Evolutionary conservation across 2,888 invertebrate species (phyloP), one percentile per base, ranked within the genome.

Genomic region (Cerastis rubricosa): DNA sequence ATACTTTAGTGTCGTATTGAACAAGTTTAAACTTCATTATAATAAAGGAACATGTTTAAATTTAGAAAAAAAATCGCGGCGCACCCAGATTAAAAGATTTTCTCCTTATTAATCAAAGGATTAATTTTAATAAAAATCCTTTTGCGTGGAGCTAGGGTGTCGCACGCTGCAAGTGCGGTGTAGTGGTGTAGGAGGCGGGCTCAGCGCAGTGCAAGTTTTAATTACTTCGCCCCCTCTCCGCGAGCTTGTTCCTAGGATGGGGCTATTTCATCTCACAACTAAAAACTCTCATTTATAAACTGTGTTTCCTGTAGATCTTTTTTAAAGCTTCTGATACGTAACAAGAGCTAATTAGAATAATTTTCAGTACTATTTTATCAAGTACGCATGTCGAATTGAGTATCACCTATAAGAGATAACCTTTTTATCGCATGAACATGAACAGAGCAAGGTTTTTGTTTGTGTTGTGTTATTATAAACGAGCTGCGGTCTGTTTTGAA

Each of bases 221-320:
- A 95, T 95, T 95, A 95, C 94, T 95, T 95, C 91, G 90, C 91
- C 89, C 92, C 92, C 91, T 91, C 93, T 94, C 93, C 88, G 87
- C 91, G 87, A 90, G 92, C 93, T 93, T 91, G 93, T 92, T 94
- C 90, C 91, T 91, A 89, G 91, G 91, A 92, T 91, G 92, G 89
- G 92, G 93, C 93, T 93, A 94, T 93, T 95, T 90, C 94, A 90
- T 93, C 92, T 92, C 90, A 90, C 90, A 93, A 94, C 94, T 93
- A 92, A 94, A 94, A 94, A 94, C 93, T 93, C 92, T 91, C 92
- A 92, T 94, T 94, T 94, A 94, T 93, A 93, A 93, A 93, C 92
- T 90, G 90, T 91, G 90, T 92, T 93, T 89, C 89, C 88, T 86
- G 85, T 86, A 88, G 83, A 90, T 91, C 88, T 90, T 92, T 91